These are phyloP conservation scores for Drosophila koepferae DNA, from an alignment of 2,888 invertebrate genomes.

Conservation along the genomic window DNA sequence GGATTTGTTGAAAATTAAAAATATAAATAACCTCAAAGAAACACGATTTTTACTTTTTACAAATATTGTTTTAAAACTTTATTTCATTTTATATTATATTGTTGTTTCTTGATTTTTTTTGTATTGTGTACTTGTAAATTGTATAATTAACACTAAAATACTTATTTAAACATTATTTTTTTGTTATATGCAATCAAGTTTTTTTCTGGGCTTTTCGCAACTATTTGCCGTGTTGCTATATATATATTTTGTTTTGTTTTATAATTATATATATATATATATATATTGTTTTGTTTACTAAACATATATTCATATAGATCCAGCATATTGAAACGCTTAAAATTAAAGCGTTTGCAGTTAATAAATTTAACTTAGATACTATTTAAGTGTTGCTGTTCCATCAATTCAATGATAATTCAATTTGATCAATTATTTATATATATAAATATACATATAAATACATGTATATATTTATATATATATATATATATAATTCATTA, in stretches of 20 bases:
- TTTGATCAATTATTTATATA: constrained; percentile 32
- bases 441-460: constrained; percentile 15
- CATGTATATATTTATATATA: constrained; percentile 13
- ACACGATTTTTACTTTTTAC: constrained; percentile 78
- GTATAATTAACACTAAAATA: constrained; percentile 85
- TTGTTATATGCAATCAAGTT: constrained; percentile 69
- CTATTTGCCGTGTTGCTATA: constrained; percentile 39
- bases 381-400: constrained; percentile 68
- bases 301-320: constrained; percentile 60
- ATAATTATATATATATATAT: neutral
- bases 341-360: constrained; percentile 68
- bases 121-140: constrained; percentile 82
- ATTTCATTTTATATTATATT: constrained; percentile 83
- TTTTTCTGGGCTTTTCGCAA: constrained; percentile 44
- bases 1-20: neutral
- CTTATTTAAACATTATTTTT: constrained; percentile 83
- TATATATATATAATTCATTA: neutral
- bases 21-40: neutral
- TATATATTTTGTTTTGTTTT: constrained; percentile 36
- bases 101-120: constrained; percentile 53
- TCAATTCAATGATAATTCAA: constrained; percentile 63
- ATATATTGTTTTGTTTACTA: constrained; percentile 52
- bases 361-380: constrained; percentile 75
- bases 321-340: constrained; percentile 77
- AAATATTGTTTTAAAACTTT: constrained; percentile 85